These are phyloP conservation scores for Eilema caniola DNA, from an alignment of 2,888 invertebrate species.

Conservation along the genomic window DNA sequence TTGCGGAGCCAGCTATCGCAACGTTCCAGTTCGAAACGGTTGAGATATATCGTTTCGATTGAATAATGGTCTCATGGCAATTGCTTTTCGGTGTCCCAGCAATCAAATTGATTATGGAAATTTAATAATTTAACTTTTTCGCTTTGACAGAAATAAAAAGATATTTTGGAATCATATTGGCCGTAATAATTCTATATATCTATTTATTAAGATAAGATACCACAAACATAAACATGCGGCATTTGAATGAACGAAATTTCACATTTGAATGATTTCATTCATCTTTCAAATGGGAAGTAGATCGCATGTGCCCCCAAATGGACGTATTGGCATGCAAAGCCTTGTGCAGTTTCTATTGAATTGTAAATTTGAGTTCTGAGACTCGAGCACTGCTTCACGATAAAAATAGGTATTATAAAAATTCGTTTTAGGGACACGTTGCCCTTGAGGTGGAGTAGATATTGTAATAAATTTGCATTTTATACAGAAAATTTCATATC, in stretches of 20 bases:
- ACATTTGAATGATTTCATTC: constrained; percentile 82
- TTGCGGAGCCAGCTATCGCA: constrained; percentile 84
- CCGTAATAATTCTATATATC: constrained; percentile 13
- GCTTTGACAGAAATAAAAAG: constrained; percentile 13
- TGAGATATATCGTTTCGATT: constrained; percentile 84
- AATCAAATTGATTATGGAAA: constrained; percentile 71
- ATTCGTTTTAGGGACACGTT: constrained; percentile 51
- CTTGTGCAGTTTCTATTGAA: constrained; percentile 84
- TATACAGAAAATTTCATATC: constrained; percentile 35
- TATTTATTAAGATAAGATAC: constrained; percentile 38
- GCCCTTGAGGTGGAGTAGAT: constrained; percentile 35
- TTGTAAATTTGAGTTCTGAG: constrained; percentile 83
- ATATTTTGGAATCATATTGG: background rate
- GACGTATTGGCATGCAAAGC: constrained; percentile 85
- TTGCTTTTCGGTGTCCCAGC: constrained; percentile 71
- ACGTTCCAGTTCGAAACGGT: constrained; percentile 79
- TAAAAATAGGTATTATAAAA: constrained; percentile 64
- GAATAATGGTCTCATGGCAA: constrained; percentile 83
- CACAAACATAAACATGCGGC: constrained; percentile 55
- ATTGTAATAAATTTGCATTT: constrained; percentile 38
- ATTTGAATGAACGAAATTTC: constrained; percentile 66
- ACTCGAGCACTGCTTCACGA: constrained; percentile 70
- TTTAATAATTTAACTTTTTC: constrained; percentile 44
- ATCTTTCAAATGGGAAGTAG: constrained; percentile 81
- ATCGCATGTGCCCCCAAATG: constrained; percentile 82